Evolutionary conservation across 2,797 vertebrate genomes (phyloP).

Genomic region (Epinephelus coioides): DNA sequence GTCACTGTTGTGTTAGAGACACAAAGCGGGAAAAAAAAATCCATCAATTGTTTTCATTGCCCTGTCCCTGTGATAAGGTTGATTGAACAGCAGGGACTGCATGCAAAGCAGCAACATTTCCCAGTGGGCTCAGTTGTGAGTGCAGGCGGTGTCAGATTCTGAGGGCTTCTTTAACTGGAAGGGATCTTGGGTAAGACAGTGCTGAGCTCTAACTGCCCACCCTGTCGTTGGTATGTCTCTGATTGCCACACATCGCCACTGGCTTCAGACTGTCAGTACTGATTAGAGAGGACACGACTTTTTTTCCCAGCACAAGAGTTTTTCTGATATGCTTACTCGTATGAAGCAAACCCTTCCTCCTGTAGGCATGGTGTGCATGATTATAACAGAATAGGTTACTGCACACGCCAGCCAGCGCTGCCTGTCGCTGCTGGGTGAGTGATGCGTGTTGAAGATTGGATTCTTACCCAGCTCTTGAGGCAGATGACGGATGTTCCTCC

Average conservation of each 20-base stretch:
- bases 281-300: slow-evolving; percentile 23
- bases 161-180: neutral
- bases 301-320: neutral
- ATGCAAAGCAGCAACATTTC: slow-evolving; percentile 26
- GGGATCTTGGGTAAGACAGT: neutral
- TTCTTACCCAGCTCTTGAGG: slow-evolving; percentile 38
- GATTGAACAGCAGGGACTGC: slow-evolving; percentile 12
- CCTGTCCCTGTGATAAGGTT: slow-evolving; percentile 23
- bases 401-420: slow-evolving; percentile 1
- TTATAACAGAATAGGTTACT: slow-evolving; percentile 21
- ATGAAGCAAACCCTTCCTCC: slow-evolving; percentile 10
- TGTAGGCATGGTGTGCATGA: slow-evolving; percentile 6
- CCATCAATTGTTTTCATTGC: slow-evolving; percentile 17
- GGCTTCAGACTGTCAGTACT: slow-evolving; percentile 16
- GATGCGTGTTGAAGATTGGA: slow-evolving; percentile 36
- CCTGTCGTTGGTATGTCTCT: neutral
- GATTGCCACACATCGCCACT: neutral
- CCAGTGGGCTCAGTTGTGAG: neutral
- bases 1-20: neutral
- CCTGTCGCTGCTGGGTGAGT: slow-evolving; percentile 27
- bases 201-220: neutral
- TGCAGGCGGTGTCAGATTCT: neutral
- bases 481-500: slow-evolving; percentile 49
- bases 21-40: no score
- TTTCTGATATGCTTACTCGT: neutral